Evolutionary conservation across 1,140 invertebrate species (phyloP), one percentile per base, ranked within the genome.

Genomic region (Pachypsylla venusta): DNA sequence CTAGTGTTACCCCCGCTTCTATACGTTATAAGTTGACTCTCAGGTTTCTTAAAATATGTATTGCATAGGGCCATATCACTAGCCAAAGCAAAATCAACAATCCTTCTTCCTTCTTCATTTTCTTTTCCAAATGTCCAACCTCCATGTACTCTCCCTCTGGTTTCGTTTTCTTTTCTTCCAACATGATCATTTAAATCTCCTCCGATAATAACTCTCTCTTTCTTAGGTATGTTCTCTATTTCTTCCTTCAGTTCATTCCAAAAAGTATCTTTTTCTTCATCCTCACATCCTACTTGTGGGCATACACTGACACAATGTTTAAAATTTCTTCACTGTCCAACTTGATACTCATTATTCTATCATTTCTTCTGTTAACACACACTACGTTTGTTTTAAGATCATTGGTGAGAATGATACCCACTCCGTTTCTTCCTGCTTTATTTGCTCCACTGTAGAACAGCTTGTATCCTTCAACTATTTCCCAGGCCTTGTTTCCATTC

Each of bases 291-390:
- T 10, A 3, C 3, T 48, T 48, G 42, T n/a, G 42, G 42, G 42
- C 42, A 48, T 48, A 48, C 4, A 48, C 42, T 19, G n/a, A 10
- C 4, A 48, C 16, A 7, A 48, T 19, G 7, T 22, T 48, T 19
- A n/a, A 4, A 4, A 7, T 3, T 48, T 22, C 16, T 19, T 19
- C 42, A 10, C 16, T n/a, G 7, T 10, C 16, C 7, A 48, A 4
- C n/a, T 48, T 48, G n/a, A 48, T 48, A 3, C 4, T 48, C 42
- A 48, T 48, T 48, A 48, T 48, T 48, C 42, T 48, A 48, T 48
- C 42, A 48, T 48, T 48, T 19, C 5, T 19, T 19, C 42, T 48
- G 16, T 48, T 19, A 10, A 48, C 42, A 19, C 22, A n/a, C 16
- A n/a, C 16, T 22, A 48, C 42, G 16, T 48, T 19, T 3, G 16